Evolutionary conservation across 2,888 invertebrate genomes (phyloP).

Genomic region (Ormyrus labotus): DNA sequence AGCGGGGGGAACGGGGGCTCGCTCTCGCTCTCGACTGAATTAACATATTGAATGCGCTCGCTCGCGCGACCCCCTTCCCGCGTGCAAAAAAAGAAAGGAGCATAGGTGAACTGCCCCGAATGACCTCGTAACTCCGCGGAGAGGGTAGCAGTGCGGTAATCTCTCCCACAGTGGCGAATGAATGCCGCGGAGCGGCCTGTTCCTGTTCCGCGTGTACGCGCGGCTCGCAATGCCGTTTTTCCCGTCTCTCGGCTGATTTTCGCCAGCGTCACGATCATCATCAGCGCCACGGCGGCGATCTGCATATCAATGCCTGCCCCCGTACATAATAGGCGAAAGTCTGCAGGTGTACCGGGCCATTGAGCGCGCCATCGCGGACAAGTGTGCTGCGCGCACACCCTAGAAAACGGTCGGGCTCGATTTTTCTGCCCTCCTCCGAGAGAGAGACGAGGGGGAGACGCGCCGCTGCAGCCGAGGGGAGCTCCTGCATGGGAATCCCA

Average conservation of each 20-base stretch:
- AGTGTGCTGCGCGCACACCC: slow-evolving; percentile 66
- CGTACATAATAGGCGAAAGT: slow-evolving; percentile 57
- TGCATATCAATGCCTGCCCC: slow-evolving; percentile 51
- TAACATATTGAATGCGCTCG: slow-evolving; percentile 52
- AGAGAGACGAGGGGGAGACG: slow-evolving; percentile 13
- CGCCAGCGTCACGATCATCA: slow-evolving; percentile 7
- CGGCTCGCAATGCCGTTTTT: slow-evolving; percentile 17
- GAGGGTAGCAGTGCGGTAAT: slow-evolving; percentile 39
- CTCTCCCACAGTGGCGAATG: slow-evolving; percentile 54
- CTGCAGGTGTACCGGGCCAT: slow-evolving; percentile 74
- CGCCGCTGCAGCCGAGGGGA: background rate
- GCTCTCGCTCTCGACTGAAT: slow-evolving; percentile 43
- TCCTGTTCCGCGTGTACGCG: slow-evolving; percentile 40
- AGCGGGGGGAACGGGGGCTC: background rate
- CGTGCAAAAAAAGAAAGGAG: slow-evolving; percentile 3
- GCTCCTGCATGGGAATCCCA: slow-evolving; percentile 71
- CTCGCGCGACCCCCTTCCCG: slow-evolving; percentile 24
- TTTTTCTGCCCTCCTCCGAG: slow-evolving; percentile 63
- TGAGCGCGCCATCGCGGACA: slow-evolving; percentile 69
- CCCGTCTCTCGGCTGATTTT: slow-evolving; percentile 27
- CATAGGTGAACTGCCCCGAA: slow-evolving; percentile 41
- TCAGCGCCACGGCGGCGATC: slow-evolving; percentile 19
- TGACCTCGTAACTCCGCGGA: slow-evolving; percentile 52
- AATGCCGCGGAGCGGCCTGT: slow-evolving; percentile 26
- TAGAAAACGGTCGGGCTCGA: slow-evolving; percentile 73